Evolutionary conservation across 2,113 vertebrate species (phyloP), one percentile per base, ranked within the genome.

Genomic region (Recurvirostra avosetta): DNA sequence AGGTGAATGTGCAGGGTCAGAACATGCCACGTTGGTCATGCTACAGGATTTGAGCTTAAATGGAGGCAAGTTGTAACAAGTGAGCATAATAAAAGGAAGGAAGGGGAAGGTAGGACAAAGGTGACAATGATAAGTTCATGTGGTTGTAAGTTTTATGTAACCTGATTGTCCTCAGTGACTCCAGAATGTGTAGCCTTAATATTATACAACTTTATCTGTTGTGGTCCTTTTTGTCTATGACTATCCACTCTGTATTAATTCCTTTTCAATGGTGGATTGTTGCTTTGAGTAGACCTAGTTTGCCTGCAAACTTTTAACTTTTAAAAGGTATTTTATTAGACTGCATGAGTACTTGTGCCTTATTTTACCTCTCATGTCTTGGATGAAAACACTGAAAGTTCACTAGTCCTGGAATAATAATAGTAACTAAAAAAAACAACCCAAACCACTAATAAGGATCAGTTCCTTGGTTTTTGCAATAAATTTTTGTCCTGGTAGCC

Each of bases 231-330:
- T 27, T 86, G 45, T 11, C 4, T 70, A 14, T 38, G 38, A 22
- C 15, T 68, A 0, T 17, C 12, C 6, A 5, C 4, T 40, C 0
- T 34, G 3, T 13, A 14, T 50, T 17, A 23, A 59, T 66, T 80
- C 15, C 9, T 67, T 77, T 86, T 68, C 61, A 52, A 0, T 52
- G 18, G 3, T 38, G 3, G 45, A 1, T 9, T 76, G 47, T 72
- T 81, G 49, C 43, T 80, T 2, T 52, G 6, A 73, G 21, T 41
- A 38, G 30, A n/a, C 19, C 22, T 55, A 26, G 30, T 71, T 91
- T 91, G 43, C 25, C 29, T 83, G 62, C 77, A 56, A 63, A 38
- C 3, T 3, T 3, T 26, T 32, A 12, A 43, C 45, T 77, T 78
- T 43, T 61, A n/a, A n/a, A 70, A 61, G 13, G 4, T 70, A 2